These are phyloP conservation scores for Tiliacea citrago DNA, from an alignment of 2,888 invertebrate genomes.

Conservation along the genomic window DNA sequence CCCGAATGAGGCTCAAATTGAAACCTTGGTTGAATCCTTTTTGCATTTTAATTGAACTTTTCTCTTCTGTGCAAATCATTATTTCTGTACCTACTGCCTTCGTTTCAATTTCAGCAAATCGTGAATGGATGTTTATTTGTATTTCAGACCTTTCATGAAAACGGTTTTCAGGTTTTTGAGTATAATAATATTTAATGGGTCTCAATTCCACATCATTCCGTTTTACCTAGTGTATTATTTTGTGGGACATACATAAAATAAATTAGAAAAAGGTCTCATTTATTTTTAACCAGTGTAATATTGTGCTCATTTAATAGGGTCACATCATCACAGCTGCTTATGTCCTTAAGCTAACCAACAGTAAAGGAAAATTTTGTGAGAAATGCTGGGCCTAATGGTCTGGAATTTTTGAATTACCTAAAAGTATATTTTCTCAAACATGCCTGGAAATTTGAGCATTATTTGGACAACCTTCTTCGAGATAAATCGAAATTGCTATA, in stretches of 20 bases:
- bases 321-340: neutral
- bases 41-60: slow-evolving; percentile 52
- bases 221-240: neutral
- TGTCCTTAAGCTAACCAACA: neutral
- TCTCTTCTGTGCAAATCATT: slow-evolving; percentile 36
- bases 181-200: slow-evolving; percentile 9
- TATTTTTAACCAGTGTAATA: neutral
- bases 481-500: too few relatives aligned
- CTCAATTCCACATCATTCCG: neutral
- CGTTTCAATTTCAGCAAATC: slow-evolving; percentile 5
- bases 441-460: too few relatives aligned
- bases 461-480: too few relatives aligned
- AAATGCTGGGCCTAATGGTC: neutral
- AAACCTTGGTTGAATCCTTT: slow-evolving; percentile 34
- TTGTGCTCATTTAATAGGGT: neutral
- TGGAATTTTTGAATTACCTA: neutral
- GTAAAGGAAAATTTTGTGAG: neutral
- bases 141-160: neutral
- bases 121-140: neutral
- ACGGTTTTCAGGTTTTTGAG: neutral
- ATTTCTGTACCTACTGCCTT: neutral
- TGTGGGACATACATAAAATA: neutral
- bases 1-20: slow-evolving; percentile 19
- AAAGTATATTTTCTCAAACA: too few relatives aligned
- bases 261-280: neutral